Evolutionary conservation across 2,113 vertebrate genomes (phyloP), one percentile per base, ranked within the genome.

Genomic region (Brachypteracias leptosomus): DNA sequence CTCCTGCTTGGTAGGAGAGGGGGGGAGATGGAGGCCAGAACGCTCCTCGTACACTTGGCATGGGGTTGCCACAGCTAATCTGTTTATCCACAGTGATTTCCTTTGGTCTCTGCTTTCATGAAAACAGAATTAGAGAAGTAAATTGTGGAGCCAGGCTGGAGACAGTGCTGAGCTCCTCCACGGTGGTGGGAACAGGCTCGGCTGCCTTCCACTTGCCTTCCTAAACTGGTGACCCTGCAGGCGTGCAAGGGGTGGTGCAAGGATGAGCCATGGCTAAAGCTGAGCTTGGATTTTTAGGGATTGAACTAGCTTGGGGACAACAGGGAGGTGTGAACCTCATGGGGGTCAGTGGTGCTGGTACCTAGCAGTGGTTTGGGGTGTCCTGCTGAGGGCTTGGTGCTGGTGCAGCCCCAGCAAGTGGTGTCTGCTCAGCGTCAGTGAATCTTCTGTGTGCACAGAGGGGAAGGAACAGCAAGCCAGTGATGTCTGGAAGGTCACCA

Each of bases 61-160:
- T 81, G 68, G 76, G 70, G 62, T 80, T 87, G 79, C 71, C 79
- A 35, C 73, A 36, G 85, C 84, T 89, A 84, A 88, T 96, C 87
- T 91, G 77, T 94, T 96, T 80, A 94, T 89, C 85, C 89, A 46
- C 84, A 85, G 77, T 44, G 14, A 86, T 95, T 94, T 92, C 83
- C 83, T 91, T 66, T 71, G 31, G 46, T 88, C 65, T 93, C 82
- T 96, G 65, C 90, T 93, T 97, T 90, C 95, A 63, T 88, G 89
- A 91, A 94, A 90, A 88, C 82, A 95, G 92, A 96, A 95, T 90
- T 90, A 71, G 89, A 67, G 94, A 88, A 90, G 85, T 85, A 96
- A 90, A 91, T 80, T 68, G 36, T 89, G 20, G n/a, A 76, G 33
- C 46, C 76, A 25, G 55, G 63, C 90, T 84, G 91, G 86, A 72